These are phyloP conservation scores for Miichthys miiuy DNA, from an alignment of 2,797 vertebrate genomes.

Conservation along the genomic window DNA sequence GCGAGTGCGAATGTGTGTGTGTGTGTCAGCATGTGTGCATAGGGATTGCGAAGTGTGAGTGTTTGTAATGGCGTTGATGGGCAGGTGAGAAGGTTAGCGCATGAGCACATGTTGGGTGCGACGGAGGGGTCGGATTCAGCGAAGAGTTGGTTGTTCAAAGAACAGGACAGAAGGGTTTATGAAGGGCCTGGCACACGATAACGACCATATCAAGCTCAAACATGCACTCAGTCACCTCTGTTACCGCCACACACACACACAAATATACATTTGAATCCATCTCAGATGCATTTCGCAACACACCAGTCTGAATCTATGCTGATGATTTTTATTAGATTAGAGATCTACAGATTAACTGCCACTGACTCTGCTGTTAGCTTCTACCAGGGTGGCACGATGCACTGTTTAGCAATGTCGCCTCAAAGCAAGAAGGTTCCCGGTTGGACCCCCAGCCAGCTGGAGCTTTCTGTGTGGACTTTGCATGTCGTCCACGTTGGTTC, in stretches of 20 bases:
- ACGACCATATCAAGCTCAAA: constrained; percentile 15
- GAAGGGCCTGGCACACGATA: constrained; percentile 21
- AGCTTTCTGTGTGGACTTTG: too few relatives aligned
- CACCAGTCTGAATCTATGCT: neutral
- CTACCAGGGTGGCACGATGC: too few relatives aligned
- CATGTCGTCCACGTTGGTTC: too few relatives aligned
- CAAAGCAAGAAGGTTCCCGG: too few relatives aligned
- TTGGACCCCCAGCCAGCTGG: too few relatives aligned
- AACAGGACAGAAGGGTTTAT: constrained; percentile 30
- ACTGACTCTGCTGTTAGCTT: neutral
- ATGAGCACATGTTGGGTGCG: constrained; percentile 25
- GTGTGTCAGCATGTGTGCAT: constrained; percentile 6
- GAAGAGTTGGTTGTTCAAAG: constrained; percentile 23
- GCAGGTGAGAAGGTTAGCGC: neutral
- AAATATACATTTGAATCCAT: neutral
- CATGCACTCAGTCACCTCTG: neutral
- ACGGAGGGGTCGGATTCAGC: constrained; percentile 28
- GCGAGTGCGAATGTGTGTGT: constrained; percentile 37
- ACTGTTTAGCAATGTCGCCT: too few relatives aligned
- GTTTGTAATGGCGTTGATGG: neutral
- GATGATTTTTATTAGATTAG: neutral
- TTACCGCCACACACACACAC: neutral
- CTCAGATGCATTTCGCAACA: neutral
- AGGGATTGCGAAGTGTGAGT: neutral
- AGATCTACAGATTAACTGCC: neutral